A percentile compares a stretch with the other conserved stretches of the same genome.
Conservation (phyloP, 2,113 vertebrate genomes). For the Hystrix brachyura region DNA sequence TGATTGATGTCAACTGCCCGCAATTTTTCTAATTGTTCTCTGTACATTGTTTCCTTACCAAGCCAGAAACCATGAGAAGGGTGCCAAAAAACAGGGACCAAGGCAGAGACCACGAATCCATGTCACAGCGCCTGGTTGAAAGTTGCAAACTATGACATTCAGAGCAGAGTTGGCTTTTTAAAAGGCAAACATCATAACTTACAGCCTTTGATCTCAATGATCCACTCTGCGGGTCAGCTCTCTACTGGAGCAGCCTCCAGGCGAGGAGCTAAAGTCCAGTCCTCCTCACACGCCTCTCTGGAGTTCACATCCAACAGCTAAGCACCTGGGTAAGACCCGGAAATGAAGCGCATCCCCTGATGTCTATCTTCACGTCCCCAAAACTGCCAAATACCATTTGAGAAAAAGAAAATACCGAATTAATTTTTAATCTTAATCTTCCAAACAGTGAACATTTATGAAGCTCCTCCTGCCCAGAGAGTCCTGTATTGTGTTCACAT, state of each 20-base stretch:
- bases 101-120: slow-evolving; percentile 74
- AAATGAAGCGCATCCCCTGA: neutral
- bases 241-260: neutral
- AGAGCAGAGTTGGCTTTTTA: slow-evolving; percentile 69
- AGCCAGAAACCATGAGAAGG: slow-evolving; percentile 80
- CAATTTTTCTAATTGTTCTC: neutral
- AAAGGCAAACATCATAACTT: slow-evolving; percentile 78
- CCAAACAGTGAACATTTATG: neutral
- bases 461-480: neutral
- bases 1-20: neutral
- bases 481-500: neutral
- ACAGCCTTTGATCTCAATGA: slow-evolving; percentile 86
- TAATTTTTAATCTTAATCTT: slow-evolving; percentile 22
- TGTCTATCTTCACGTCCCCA: neutral
- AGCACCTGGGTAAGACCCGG: neutral
- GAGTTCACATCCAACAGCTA: neutral
- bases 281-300: neutral
- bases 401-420: neutral
- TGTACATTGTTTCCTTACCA: slow-evolving; percentile 84
- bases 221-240: slow-evolving; percentile 49
- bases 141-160: slow-evolving; percentile 49
- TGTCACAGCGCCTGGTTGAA: slow-evolving; percentile 65
- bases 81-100: slow-evolving; percentile 69
- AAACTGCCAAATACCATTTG: neutral
- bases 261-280: slow-evolving; percentile 80